Percentiles rank a stretch among this genome's conserved stretches.
Evolutionary conservation across 1,140 invertebrate species (phyloP).

Genomic region (Radopholus similis): DNA sequence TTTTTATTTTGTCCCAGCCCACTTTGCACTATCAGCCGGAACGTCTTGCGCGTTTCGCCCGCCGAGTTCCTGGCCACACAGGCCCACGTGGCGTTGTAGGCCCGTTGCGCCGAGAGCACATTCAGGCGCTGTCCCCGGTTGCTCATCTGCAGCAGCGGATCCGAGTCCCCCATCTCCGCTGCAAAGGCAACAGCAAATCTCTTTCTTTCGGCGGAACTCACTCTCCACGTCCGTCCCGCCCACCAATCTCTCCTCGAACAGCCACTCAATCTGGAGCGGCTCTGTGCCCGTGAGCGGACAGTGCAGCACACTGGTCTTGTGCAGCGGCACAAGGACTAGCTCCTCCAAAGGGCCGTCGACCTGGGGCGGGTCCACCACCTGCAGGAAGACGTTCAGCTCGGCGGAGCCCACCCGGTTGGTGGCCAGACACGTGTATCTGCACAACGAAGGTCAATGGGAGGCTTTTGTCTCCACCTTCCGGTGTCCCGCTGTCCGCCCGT

Average conservation of each 20-base stretch:
- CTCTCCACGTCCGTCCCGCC: background rate
- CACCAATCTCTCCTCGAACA: constrained; percentile 12
- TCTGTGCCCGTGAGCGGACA: constrained; percentile 58
- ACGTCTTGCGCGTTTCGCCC: constrained; percentile 59
- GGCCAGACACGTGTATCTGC: constrained; percentile 43
- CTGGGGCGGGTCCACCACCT: constrained; percentile 38
- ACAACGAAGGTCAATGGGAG: constrained; percentile 38
- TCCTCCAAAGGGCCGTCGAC: constrained; percentile 18
- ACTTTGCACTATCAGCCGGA: constrained; percentile 61
- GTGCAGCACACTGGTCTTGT: constrained; percentile 49
- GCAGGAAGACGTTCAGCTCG: constrained; percentile 45
- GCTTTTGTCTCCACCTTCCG: constrained; percentile 54
- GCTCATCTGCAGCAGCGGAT: too few species aligned
- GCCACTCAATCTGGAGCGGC: constrained; percentile 50
- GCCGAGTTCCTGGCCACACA: constrained; percentile 60
- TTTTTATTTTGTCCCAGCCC: too few species aligned
- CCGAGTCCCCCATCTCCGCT: background rate
- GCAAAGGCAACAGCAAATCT: background rate
- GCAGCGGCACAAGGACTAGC: constrained; percentile 49
- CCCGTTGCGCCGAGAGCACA: constrained; percentile 38
- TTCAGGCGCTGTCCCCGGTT: constrained; percentile 42
- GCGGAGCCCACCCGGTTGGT: constrained; percentile 47
- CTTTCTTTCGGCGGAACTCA: background rate
- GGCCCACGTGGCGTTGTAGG: constrained; percentile 35
- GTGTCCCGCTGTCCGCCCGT: too few species aligned